Evolutionary conservation across 2,888 invertebrate genomes (phyloP).

Genomic region (Caenorhabditis sp.): DNA sequence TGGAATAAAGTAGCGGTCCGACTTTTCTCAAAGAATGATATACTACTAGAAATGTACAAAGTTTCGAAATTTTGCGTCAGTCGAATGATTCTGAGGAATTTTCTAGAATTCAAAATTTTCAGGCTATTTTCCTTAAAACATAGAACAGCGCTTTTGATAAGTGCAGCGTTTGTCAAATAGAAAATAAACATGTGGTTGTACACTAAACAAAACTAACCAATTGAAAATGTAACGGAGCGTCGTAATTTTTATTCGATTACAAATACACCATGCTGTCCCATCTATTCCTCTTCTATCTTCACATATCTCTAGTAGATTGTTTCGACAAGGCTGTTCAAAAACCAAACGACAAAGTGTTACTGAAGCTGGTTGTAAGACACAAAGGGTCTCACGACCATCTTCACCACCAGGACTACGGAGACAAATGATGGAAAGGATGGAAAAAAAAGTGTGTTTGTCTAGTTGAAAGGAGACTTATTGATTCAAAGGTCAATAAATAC

Average conservation of each 20-base stretch:
- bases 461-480: slow-evolving; percentile 51
- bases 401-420: neutral
- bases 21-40: no score
- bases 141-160: neutral
- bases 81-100: no score
- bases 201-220: slow-evolving; percentile 15
- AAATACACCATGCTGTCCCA: neutral
- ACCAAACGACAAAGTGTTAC: slow-evolving; percentile 41
- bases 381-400: slow-evolving; percentile 6
- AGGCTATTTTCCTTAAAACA: no score
- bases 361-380: slow-evolving; percentile 40
- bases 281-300: slow-evolving; percentile 10
- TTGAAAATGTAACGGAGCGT: slow-evolving; percentile 16
- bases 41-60: no score
- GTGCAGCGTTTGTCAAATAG: neutral
- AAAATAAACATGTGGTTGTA: neutral
- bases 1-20: no score
- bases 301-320: neutral
- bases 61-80: no score
- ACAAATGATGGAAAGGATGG: neutral
- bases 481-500: slow-evolving; percentile 58
- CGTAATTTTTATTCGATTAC: slow-evolving; percentile 50
- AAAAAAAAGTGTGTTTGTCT: slow-evolving; percentile 38
- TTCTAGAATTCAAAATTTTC: no score
- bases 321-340: slow-evolving; percentile 49